phyloP scores from a whole-genome alignment of 2,888 invertebrate species.

The Protonemura montana region DNA sequence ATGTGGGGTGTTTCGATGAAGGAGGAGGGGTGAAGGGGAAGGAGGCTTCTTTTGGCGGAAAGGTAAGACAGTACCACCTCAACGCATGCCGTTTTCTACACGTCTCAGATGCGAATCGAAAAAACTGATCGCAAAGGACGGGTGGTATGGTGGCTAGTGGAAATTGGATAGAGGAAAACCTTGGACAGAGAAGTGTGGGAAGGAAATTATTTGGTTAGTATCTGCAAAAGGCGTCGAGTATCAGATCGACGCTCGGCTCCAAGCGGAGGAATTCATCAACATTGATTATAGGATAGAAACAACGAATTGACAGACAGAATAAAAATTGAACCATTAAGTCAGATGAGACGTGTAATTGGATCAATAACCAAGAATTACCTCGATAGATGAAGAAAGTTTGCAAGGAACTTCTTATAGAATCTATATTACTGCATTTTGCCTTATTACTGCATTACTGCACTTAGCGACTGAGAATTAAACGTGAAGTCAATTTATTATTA shows the following conservation, averaged over 20 bases:
- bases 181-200: neutral
- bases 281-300: neutral
- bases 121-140: neutral
- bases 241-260: neutral
- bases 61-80: neutral
- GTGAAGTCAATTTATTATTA: no score
- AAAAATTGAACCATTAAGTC: neutral
- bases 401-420: no score
- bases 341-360: no score
- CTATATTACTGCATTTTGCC: no score
- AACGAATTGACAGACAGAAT: neutral
- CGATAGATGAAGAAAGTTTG: no score
- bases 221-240: neutral
- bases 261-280: neutral
- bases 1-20: neutral
- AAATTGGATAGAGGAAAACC: neutral
- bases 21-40: no score
- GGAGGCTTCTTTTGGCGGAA: no score
- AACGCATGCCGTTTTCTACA: neutral
- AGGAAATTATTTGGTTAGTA: neutral
- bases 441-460: no score
- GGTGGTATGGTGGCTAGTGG: neutral
- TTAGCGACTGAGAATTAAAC: no score
- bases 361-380: no score
- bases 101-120: neutral